Evolutionary conservation across 1,140 invertebrate species (phyloP).

Genomic region (Pogonomyrmex barbatus): DNA sequence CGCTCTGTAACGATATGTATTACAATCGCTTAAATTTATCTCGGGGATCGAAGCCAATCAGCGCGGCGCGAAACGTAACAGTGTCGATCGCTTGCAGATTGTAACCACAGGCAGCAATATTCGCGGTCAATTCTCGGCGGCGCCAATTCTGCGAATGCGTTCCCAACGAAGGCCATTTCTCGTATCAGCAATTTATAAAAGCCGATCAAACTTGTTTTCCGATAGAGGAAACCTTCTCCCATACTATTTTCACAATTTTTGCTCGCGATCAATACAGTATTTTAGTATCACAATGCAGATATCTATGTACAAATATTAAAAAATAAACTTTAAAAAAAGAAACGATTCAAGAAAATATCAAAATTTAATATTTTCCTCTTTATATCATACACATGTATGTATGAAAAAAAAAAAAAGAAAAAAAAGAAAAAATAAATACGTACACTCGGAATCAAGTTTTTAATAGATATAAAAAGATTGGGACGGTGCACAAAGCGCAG

Average conservation of each 20-base stretch:
- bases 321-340: no score
- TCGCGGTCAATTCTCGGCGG: constrained; percentile 50
- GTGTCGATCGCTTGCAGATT: constrained; percentile 47
- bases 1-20: constrained; percentile 27
- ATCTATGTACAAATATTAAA: no score
- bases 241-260: not conserved
- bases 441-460: not conserved
- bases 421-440: not conserved
- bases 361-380: not conserved
- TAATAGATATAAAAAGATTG: constrained; percentile 16
- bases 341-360: not conserved
- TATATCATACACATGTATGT: not conserved
- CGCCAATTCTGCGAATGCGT: constrained; percentile 42
- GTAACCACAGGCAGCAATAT: constrained; percentile 56
- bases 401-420: no score
- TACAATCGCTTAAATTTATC: constrained; percentile 62
- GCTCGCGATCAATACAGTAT: not conserved
- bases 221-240: not conserved
- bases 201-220: constrained; percentile 43
- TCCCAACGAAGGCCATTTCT: constrained; percentile 26
- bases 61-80: constrained; percentile 18
- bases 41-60: constrained; percentile 49
- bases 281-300: not conserved
- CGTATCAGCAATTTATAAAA: constrained; percentile 37
- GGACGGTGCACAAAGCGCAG: not conserved